These are phyloP conservation scores for Drosophila setosimentum DNA, from an alignment of 2,888 invertebrate species.

Conservation along the genomic window DNA sequence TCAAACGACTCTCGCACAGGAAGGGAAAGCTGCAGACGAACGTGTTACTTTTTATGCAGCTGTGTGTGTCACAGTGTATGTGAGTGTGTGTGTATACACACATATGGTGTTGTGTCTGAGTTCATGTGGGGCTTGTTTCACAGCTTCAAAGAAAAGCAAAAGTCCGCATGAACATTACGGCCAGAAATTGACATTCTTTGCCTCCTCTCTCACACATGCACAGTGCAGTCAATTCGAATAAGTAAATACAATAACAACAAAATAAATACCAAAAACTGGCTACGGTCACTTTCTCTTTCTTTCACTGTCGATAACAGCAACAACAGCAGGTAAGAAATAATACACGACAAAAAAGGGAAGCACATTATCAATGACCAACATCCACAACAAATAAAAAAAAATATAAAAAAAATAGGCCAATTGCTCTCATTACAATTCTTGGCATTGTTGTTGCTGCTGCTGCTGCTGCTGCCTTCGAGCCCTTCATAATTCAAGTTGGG, in stretches of 20 bases:
- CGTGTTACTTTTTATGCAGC: slow-evolving; percentile 51
- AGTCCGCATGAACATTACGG: slow-evolving; percentile 73
- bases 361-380: slow-evolving; percentile 68
- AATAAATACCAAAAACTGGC: slow-evolving; percentile 72
- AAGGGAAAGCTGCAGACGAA: slow-evolving; percentile 81
- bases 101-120: slow-evolving; percentile 15
- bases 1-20: slow-evolving; percentile 72
- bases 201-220: slow-evolving; percentile 43
- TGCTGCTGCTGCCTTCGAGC: slow-evolving; percentile 54
- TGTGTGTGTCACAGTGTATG: slow-evolving; percentile 1
- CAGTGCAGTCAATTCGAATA: slow-evolving; percentile 70
- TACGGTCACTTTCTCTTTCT: slow-evolving; percentile 83
- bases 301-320: slow-evolving; percentile 77
- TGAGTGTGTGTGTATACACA: slow-evolving; percentile 6
- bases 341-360: slow-evolving; percentile 62
- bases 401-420: slow-evolving; percentile 64
- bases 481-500: slow-evolving; percentile 73
- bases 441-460: slow-evolving; percentile 14
- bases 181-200: slow-evolving; percentile 83
- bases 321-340: slow-evolving; percentile 33
- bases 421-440: slow-evolving; percentile 51
- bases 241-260: slow-evolving; percentile 53
- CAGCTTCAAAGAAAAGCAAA: slow-evolving; percentile 83
- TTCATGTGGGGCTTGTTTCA: slow-evolving; percentile 68
- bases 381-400: slow-evolving; percentile 56